These are phyloP conservation scores for Phaethornis superciliosus DNA, from an alignment of 2,113 vertebrate genomes.

Conservation along the genomic window DNA sequence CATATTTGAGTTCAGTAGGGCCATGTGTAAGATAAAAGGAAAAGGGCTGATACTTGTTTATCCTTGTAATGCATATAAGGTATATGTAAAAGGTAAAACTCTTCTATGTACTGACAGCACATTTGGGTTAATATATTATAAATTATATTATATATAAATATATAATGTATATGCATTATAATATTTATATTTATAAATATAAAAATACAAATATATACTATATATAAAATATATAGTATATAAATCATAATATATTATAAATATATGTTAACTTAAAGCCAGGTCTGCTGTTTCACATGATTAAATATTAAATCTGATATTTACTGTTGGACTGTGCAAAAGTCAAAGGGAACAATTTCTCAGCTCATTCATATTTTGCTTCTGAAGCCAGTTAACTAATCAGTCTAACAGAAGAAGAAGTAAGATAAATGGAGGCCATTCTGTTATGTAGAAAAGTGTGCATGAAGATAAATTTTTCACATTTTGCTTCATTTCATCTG, in stretches of 20 bases:
- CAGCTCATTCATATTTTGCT: slow-evolving; percentile 70
- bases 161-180: too few species aligned
- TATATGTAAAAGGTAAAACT: neutral
- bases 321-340: slow-evolving; percentile 56
- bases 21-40: neutral
- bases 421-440: slow-evolving; percentile 73
- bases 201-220: too few species aligned
- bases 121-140: slow-evolving; percentile 40
- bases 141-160: too few species aligned
- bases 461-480: slow-evolving; percentile 74
- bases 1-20: neutral
- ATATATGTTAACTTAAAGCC: slow-evolving; percentile 35
- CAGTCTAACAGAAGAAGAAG: slow-evolving; percentile 68
- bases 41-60: neutral
- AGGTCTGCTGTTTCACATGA: slow-evolving; percentile 64
- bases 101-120: slow-evolving; percentile 8
- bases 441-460: slow-evolving; percentile 57
- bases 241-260: too few species aligned
- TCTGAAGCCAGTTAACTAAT: slow-evolving; percentile 71
- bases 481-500: slow-evolving; percentile 70
- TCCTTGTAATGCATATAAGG: neutral
- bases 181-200: too few species aligned
- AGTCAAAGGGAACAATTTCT: slow-evolving; percentile 74
- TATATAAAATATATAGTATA: too few species aligned
- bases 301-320: slow-evolving; percentile 63